Percentiles rank a stretch among this genome's conserved stretches.
Evolutionary conservation across 2,797 vertebrate genomes (phyloP).

Genomic region (Ctenopoma kingsleyae): DNA sequence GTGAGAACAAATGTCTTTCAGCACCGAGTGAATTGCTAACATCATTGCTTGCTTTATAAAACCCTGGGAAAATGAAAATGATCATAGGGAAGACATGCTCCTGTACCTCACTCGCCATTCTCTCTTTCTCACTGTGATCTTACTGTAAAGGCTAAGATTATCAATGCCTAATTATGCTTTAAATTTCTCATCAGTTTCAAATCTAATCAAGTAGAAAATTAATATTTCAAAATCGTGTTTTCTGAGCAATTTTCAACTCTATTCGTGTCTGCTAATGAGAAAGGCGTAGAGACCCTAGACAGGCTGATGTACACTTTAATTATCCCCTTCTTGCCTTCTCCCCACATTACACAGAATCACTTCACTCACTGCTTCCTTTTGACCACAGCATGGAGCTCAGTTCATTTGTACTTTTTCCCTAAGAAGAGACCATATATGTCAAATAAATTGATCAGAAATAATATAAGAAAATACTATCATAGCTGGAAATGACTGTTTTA

Average conservation of each 20-base stretch:
- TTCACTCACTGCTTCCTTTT: constrained; percentile 30
- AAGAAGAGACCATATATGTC: constrained; percentile 1
- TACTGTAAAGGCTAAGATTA: constrained; percentile 65
- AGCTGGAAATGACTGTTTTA: no score
- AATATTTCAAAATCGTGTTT: constrained; percentile 77
- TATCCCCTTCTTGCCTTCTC: constrained; percentile 42
- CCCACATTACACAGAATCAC: constrained; percentile 19
- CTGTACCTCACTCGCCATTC: constrained; percentile 19
- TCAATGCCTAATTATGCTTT: constrained; percentile 75
- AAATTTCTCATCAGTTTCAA: constrained; percentile 76
- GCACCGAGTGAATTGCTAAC: constrained; percentile 28
- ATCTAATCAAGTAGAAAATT: constrained; percentile 82
- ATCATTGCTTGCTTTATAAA: constrained; percentile 33
- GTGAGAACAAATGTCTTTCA: constrained; percentile 30
- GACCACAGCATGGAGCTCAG: constrained; percentile 28
- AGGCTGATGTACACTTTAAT: constrained; percentile 60
- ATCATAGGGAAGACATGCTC: constrained; percentile 27
- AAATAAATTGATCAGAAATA: no score
- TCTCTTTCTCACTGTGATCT: constrained; percentile 39
- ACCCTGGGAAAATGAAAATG: constrained; percentile 23
- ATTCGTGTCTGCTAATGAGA: constrained; percentile 72
- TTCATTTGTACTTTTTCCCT: constrained; percentile 4
- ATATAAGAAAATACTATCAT: no score
- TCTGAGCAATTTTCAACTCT: constrained; percentile 60
- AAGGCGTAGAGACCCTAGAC: constrained; percentile 53